Base-by-base conservation (phyloP, 2,797 vertebrate species). In the Coregonus sp. region DNA sequence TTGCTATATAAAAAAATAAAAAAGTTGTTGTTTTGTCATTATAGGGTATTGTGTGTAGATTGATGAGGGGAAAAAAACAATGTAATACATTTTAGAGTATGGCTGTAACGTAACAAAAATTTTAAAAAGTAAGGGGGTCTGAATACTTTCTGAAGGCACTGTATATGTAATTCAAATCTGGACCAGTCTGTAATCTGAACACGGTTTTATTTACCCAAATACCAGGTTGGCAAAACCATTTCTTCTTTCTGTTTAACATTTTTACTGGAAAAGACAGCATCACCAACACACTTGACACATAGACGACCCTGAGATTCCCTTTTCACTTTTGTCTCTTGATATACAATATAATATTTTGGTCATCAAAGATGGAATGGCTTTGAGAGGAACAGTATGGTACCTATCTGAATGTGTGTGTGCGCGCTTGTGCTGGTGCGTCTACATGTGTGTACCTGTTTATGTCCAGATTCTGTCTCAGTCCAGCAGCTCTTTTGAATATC, bases 231-330 rank as follows among this genome's bases (percentile, higher is more conserved):
- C 1, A 68, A 15, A 35, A 37, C 9, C 1, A 33, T 14, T 68
- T 35, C 40, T 90, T 63, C 25, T 51, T 54, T 82, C 56, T 70
- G 83, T 83, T 77, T 79, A 70, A 81, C 81, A 87, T 91, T 88
- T 82, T 77, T 81, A 51, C 74, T 75, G 69, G 16, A 56, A 88
- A 85, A 88, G 85, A 90, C 73, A 73, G 75, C 81, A 75, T 71
- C 82, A 71, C 80, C 86, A 89, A 90, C 87, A 85, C 81, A 79
- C 66, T 84, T 87, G 82, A 85, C 84, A 81, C 88, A 20, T n/a
- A 12, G 31, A 78, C 72, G 78, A 75, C 51, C 63, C 5, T 18
- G 4, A 59, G 73, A 86, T 47, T 67, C 76, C 29, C 67, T 76
- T 86, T 84, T 85, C 84, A 79, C 81, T 88, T 75, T 88, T 77